phyloP scores from a whole-genome alignment of 2,113 vertebrate species.

The Hippocampus barbouri region DNA sequence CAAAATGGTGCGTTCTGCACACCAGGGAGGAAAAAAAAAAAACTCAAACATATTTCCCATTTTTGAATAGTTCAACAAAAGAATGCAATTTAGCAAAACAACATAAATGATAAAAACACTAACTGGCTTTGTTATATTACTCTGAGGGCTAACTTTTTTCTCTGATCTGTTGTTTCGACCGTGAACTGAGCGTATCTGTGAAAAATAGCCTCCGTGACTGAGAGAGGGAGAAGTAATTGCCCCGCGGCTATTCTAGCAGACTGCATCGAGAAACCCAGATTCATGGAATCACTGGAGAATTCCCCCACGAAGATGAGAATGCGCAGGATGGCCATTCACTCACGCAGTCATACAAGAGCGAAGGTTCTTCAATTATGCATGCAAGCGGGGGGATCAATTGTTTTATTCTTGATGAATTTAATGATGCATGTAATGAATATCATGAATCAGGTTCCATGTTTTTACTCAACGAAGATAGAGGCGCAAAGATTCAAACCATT shows the following conservation, averaged over 20 bases:
- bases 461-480: neutral
- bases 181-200: conserved; percentile 40
- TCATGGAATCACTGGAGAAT: conserved; percentile 38
- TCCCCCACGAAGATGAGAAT: neutral
- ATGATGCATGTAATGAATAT: neutral
- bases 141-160: conserved; percentile 33
- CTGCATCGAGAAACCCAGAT: conserved; percentile 43
- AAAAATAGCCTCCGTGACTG: conserved; percentile 45
- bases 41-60: neutral
- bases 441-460: neutral
- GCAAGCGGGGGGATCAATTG: neutral
- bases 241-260: conserved; percentile 47
- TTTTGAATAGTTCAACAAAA: conserved; percentile 4
- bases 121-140: conserved; percentile 26
- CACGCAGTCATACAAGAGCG: conserved; percentile 7
- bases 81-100: neutral
- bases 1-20: conserved; percentile 5
- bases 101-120: neutral
- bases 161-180: conserved; percentile 50
- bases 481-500: neutral
- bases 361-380: neutral
- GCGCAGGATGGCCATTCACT: neutral
- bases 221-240: conserved; percentile 35
- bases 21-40: neutral
- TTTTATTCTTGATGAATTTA: neutral